A percentile compares a stretch with the other conserved stretches of the same genome.
These are phyloP conservation scores for Campopleginae sp. DNA, from an alignment of 2,888 invertebrate genomes.

Conservation along the genomic window DNA sequence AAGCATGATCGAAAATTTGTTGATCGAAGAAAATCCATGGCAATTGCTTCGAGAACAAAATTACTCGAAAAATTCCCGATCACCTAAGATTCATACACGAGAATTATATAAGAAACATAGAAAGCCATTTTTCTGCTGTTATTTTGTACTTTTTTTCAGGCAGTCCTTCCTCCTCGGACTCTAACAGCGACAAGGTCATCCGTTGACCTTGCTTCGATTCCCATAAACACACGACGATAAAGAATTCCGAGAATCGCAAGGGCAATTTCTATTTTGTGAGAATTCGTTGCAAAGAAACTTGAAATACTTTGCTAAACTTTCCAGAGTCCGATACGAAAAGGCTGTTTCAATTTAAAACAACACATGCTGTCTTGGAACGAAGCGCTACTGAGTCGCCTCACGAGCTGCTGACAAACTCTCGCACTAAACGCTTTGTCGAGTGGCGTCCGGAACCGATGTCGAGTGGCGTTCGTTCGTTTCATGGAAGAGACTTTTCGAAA, in stretches of 20 bases:
- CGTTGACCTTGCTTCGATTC: not conserved
- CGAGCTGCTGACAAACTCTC: not conserved
- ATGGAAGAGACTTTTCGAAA: not conserved
- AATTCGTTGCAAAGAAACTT: not conserved
- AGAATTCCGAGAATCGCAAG: not conserved
- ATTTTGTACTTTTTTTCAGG: not conserved
- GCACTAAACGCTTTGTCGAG: not conserved
- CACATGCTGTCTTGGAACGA: not conserved
- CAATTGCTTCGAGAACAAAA: not conserved
- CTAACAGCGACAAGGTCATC: not conserved
- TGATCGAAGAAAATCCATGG: not conserved
- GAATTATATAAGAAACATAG: too few relatives aligned
- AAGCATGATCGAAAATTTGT: not conserved
- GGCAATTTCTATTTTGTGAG: not conserved
- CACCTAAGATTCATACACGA: not conserved
- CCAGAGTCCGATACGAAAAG: not conserved
- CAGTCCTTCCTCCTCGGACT: not conserved
- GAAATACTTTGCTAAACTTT: not conserved
- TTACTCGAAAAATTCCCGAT: too few relatives aligned
- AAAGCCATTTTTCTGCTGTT: not conserved
- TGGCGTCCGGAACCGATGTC: not conserved
- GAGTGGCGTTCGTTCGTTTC: too few relatives aligned
- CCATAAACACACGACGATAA: not conserved
- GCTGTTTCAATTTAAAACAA: not conserved
- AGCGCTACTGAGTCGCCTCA: not conserved